A percentile compares a stretch with the other conserved stretches of the same genome.
phyloP scores from a whole-genome alignment of 2,797 vertebrate genomes.

The Chaunax sp. region DNA sequence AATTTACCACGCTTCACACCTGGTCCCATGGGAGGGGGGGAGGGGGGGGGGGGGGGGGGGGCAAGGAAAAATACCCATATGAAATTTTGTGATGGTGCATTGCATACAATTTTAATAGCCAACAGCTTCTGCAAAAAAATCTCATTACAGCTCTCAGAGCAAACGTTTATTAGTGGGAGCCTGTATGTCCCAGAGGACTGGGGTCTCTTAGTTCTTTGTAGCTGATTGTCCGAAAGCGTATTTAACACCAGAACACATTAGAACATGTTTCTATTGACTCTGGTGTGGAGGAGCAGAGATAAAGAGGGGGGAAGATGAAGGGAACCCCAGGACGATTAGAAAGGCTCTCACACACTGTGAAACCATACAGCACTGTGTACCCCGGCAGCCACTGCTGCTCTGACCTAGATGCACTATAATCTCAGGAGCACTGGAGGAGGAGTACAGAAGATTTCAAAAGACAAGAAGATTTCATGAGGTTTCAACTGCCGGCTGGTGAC shows the following conservation, averaged over 20 bases:
- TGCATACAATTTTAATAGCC: too few relatives aligned
- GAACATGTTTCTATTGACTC: not conserved
- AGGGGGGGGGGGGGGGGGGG: not conserved
- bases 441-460: too few relatives aligned
- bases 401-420: constrained; percentile 63
- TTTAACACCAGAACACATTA: constrained; percentile 27
- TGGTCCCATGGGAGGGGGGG: constrained; percentile 22
- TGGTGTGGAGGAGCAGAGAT: constrained; percentile 3
- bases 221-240: constrained; percentile 12
- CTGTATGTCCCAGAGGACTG: too few relatives aligned
- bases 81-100: constrained; percentile 12
- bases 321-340: constrained; percentile 48
- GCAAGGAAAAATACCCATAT: constrained; percentile 1
- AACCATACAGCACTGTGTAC: constrained; percentile 25
- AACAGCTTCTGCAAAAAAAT: not conserved
- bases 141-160: constrained; percentile 31
- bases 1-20: constrained; percentile 72
- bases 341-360: constrained; percentile 21
- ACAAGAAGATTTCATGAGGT: constrained; percentile 48
- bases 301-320: constrained; percentile 33
- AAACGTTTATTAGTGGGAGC: constrained; percentile 25
- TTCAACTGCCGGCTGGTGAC: constrained; percentile 40
- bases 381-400: constrained; percentile 46
- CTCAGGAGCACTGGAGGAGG: constrained; percentile 42
- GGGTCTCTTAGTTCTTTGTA: too few relatives aligned